Evolutionary conservation across 2,888 invertebrate species (phyloP).

Genomic region (Embidobia sp.): DNA sequence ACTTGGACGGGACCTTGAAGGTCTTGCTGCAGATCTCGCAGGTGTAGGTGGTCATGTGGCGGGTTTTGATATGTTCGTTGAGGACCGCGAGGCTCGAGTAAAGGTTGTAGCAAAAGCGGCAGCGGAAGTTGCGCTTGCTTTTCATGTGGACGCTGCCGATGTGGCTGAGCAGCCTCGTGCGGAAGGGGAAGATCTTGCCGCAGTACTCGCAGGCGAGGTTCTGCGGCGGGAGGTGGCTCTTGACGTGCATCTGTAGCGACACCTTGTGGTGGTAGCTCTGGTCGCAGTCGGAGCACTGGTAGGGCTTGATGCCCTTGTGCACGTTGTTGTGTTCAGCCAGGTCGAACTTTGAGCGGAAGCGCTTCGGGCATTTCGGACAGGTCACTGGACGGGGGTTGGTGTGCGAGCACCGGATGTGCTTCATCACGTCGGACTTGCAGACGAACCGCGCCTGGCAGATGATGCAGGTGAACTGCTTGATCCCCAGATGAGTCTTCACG

Average conservation of each 20-base stretch:
- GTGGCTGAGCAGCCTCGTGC: conserved; percentile 78
- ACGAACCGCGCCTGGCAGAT: conserved; percentile 79
- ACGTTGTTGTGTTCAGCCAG: conserved; percentile 80
- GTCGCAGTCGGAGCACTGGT: conserved; percentile 77
- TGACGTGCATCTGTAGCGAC: conserved; percentile 80
- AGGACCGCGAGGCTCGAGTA: conserved; percentile 79
- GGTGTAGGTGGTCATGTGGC: conserved; percentile 79
- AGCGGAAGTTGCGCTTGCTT: conserved; percentile 78
- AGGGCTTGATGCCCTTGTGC: conserved; percentile 79
- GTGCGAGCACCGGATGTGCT: conserved; percentile 80
- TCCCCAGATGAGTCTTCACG: conserved; percentile 79
- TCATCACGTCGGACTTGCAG: conserved; percentile 80
- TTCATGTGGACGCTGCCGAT: conserved; percentile 80
- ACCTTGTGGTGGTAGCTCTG: conserved; percentile 80
- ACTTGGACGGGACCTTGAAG: conserved; percentile 79
- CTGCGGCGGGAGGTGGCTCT: conserved; percentile 79
- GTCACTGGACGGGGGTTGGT: conserved; percentile 80
- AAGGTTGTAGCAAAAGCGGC: conserved; percentile 79
- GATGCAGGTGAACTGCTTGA: conserved; percentile 79
- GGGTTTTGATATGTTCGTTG: conserved; percentile 79
- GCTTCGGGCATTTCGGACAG: conserved; percentile 79
- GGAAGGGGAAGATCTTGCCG: conserved; percentile 79
- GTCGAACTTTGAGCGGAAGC: conserved; percentile 80
- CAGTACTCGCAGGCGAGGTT: conserved; percentile 80
- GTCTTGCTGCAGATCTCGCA: conserved; percentile 79